These are phyloP conservation scores for Ara ararauna DNA, from an alignment of 2,797 vertebrate genomes.

Conservation along the genomic window DNA sequence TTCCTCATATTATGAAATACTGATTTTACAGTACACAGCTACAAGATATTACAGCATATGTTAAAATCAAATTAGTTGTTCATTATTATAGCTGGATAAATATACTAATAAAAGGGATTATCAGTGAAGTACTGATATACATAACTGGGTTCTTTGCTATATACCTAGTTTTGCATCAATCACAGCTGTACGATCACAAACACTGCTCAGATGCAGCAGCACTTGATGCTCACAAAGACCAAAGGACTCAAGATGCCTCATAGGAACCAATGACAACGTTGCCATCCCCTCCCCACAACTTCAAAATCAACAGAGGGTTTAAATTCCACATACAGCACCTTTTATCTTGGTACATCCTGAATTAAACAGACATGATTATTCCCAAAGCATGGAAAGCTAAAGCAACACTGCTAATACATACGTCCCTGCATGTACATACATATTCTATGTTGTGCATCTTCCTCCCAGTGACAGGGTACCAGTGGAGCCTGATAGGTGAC, in stretches of 20 bases:
- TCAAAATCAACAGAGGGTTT: neutral
- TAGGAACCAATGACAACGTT: accelerated
- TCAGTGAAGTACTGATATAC: neutral
- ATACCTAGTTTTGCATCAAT: neutral
- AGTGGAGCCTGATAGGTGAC: neutral
- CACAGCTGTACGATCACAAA: accelerated
- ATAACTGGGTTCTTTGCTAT: neutral
- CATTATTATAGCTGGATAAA: neutral
- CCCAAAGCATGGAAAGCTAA: neutral
- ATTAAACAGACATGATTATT: neutral
- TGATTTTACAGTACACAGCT: neutral
- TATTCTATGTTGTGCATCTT: neutral
- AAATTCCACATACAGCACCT: neutral
- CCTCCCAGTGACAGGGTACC: neutral
- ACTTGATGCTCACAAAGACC: neutral
- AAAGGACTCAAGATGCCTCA: neutral
- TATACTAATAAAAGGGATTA: neutral
- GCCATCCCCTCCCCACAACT: neutral
- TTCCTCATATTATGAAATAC: neutral
- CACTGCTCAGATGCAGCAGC: neutral
- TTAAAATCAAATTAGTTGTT: neutral
- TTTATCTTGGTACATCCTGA: neutral
- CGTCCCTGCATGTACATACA: accelerated
- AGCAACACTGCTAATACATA: neutral
- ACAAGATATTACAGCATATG: neutral